phyloP scores from a whole-genome alignment of 2,888 invertebrate genomes.

The Hydrotaea diabolus region DNA sequence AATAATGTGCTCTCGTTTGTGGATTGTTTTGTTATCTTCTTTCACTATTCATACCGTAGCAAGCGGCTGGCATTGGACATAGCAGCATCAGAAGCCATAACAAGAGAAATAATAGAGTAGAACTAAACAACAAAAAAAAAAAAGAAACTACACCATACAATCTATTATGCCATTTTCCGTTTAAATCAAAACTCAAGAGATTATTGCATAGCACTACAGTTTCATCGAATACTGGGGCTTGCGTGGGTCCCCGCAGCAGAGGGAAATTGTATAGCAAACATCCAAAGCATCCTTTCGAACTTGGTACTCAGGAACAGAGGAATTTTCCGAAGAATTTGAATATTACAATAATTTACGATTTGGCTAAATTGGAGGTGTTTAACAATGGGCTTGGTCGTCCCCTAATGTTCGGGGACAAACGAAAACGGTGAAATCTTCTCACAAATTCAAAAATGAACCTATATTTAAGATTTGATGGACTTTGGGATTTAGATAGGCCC shows the following conservation, averaged over 20 bases:
- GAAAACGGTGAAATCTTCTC: too few relatives aligned
- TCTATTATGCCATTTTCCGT: constrained; percentile 34
- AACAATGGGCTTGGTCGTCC: too few relatives aligned
- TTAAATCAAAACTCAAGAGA: constrained; percentile 46
- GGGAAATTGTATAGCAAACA: not conserved
- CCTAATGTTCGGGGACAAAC: too few relatives aligned
- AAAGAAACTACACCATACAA: constrained; percentile 22
- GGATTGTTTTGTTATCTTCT: constrained; percentile 19
- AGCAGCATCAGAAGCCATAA: not conserved
- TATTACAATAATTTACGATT: too few relatives aligned
- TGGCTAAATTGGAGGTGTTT: too few relatives aligned
- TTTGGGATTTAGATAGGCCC: too few relatives aligned
- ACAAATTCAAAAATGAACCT: too few relatives aligned
- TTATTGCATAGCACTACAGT: constrained; percentile 34
- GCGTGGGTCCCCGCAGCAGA: not conserved
- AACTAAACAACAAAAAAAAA: not conserved
- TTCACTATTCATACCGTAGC: not conserved
- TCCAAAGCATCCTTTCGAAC: too few relatives aligned
- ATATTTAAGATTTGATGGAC: too few relatives aligned
- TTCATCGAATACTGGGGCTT: not conserved
- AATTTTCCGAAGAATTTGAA: too few relatives aligned
- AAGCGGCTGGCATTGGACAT: not conserved
- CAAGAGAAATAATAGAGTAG: constrained; percentile 1
- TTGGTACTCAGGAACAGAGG: too few relatives aligned
- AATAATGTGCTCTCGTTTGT: constrained; percentile 46